These are phyloP conservation scores for Zosterops japonicus DNA, from an alignment of 2,113 vertebrate species.

Conservation along the genomic window DNA sequence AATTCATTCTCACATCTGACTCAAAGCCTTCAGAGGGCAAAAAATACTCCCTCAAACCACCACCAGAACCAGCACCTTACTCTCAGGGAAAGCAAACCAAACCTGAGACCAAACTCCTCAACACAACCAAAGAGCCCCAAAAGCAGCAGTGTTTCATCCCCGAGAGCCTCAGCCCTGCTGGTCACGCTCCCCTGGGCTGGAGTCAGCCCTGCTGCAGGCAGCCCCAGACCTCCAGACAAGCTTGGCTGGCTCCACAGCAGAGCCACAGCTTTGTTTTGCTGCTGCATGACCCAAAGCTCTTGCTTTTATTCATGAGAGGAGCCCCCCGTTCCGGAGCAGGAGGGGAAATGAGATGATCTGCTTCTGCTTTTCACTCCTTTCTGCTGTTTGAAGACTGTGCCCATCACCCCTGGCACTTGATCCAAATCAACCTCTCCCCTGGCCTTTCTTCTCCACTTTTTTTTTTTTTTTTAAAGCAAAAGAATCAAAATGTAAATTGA, in stretches of 20 bases:
- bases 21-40: no score
- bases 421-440: background rate
- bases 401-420: background rate
- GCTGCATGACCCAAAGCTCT: background rate
- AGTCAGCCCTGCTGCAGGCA: background rate
- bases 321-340: background rate
- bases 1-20: no score
- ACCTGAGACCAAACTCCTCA: background rate
- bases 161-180: rapidly evolving
- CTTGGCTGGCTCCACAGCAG: background rate
- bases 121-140: rapidly evolving
- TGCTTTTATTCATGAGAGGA: background rate
- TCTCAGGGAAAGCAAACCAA: no score
- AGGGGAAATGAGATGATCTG: background rate
- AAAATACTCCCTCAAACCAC: no score
- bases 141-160: background rate
- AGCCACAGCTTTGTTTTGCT: background rate
- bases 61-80: no score
- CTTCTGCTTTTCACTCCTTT: background rate
- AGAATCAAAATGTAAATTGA: slow-evolving; percentile 65
- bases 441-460: background rate
- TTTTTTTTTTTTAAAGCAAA: background rate
- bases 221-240: background rate
- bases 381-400: background rate
- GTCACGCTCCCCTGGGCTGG: background rate